phyloP scores from a whole-genome alignment of 2,797 vertebrate species.

The Aulostomus chinensis region DNA sequence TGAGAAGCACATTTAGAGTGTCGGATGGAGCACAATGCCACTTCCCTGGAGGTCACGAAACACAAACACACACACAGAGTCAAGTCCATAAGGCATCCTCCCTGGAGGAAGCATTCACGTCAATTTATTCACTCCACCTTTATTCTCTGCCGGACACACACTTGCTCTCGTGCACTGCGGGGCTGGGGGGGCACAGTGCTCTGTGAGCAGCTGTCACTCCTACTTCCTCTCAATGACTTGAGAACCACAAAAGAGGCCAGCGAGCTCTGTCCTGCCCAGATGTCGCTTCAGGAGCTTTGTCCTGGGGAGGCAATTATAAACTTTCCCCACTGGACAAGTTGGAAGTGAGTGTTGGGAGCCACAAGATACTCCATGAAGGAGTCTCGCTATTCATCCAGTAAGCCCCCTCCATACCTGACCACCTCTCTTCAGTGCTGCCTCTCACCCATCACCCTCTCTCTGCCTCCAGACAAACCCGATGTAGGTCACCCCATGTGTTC shows the following conservation, averaged over 20 bases:
- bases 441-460: constrained; percentile 50
- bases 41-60: constrained; percentile 1
- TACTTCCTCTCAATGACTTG: constrained; percentile 55
- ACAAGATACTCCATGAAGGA: too few species aligned
- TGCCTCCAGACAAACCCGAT: constrained; percentile 60
- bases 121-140: constrained; percentile 3
- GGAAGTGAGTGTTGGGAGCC: neutral
- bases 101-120: constrained; percentile 13
- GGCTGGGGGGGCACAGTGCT: neutral
- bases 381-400: too few species aligned
- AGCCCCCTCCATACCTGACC: constrained; percentile 2
- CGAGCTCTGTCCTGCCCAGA: constrained; percentile 26
- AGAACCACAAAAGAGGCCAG: constrained; percentile 56
- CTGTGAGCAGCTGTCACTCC: constrained; percentile 43
- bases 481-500: constrained; percentile 67
- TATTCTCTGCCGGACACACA: constrained; percentile 19
- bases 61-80: constrained; percentile 3
- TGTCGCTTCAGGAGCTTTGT: constrained; percentile 24
- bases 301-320: constrained; percentile 2
- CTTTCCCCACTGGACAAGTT: neutral
- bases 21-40: neutral
- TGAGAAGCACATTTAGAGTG: neutral
- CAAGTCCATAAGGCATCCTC: constrained; percentile 6
- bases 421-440: constrained; percentile 19
- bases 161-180: neutral